Conservation (phyloP, 1,140 invertebrate genomes). For the Brachionus calyciflorus region DNA sequence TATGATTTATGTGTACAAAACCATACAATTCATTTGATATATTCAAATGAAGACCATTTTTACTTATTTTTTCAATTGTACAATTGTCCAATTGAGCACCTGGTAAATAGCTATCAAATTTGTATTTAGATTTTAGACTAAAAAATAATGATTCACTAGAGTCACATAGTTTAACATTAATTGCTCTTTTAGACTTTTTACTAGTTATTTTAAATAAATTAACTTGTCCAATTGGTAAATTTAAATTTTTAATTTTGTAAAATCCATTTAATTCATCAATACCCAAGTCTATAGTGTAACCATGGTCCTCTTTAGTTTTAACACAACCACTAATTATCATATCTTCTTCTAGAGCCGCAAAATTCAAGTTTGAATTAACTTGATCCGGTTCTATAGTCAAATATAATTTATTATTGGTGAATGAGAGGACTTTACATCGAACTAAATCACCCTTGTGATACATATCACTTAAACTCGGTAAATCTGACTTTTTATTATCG, state of each 20-base stretch:
- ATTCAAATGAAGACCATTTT: slow-evolving; percentile 36
- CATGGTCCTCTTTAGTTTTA: slow-evolving; percentile 44
- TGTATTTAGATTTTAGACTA: slow-evolving; percentile 9
- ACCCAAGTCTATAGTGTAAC: slow-evolving; percentile 33
- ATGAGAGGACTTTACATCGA: slow-evolving; percentile 28
- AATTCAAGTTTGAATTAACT: slow-evolving; percentile 12
- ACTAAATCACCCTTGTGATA: slow-evolving; percentile 43
- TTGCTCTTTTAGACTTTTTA: slow-evolving; percentile 1
- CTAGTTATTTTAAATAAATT: slow-evolving; percentile 35
- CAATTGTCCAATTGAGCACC: slow-evolving; percentile 38
- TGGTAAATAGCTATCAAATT: slow-evolving; percentile 40
- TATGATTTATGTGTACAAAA: slow-evolving; percentile 28
- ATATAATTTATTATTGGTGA: slow-evolving; percentile 19
- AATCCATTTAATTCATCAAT: slow-evolving; percentile 18
- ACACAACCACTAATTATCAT: slow-evolving; percentile 31
- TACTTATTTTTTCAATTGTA: slow-evolving; percentile 27
- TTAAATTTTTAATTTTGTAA: slow-evolving; percentile 4
- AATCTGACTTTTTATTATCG: not conserved
- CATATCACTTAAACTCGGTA: slow-evolving; percentile 2
- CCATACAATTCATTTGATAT: slow-evolving; percentile 15
- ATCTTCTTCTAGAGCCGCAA: not conserved
- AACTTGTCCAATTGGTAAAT: slow-evolving; percentile 19
- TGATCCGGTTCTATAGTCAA: slow-evolving; percentile 39
- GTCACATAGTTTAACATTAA: slow-evolving; percentile 37
- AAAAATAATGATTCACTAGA: slow-evolving; percentile 21